Base-by-base conservation (phyloP, 1,140 invertebrate species). In the Orussus abietinus region DNA sequence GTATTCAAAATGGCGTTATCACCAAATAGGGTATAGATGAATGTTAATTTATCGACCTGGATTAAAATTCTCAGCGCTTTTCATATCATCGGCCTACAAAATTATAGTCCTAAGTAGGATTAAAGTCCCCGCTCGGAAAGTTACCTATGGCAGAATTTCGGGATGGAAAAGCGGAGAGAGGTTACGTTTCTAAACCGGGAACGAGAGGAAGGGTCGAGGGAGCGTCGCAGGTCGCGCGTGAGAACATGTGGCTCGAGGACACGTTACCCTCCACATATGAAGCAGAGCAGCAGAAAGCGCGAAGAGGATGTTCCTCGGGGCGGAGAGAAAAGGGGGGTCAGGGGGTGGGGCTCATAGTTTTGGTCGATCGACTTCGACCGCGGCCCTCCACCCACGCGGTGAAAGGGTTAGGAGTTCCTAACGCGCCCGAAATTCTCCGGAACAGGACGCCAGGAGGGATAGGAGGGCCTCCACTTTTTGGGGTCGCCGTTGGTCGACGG, bases 261-360 rank as follows among this genome's bases (percentile, higher is more conserved):
- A 59, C 51, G 57, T 58, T 49, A 51, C 29, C 51, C 42, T 63
- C 60, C 62, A 64, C 63, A 66, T 59, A 64, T 66, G 62, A 66
- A 66, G 51, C 63, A 66, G 63, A 63, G 46, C 1, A 66, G 38
- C 49, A 66, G 57, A 51, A 66, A 40, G 26, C 9, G 19, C 43
- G 51, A 64, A 49, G 63, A 66, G 63, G 49, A 59, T 25, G 36
- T 38, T 47, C 33, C 21, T 15, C 19, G 31, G 30, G 28, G 26
- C 13, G 37, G 29, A 49, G 36, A 25, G 40, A 30, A 34, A 42
- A 14, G 25, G 20, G 22, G 21, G 50, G 22, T 31, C 21, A 20
- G 34, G 26, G 38, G 11, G 22, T 4, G 17, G 11, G 34, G 22
- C n/a, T 25, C 6, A 25, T 25, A n/a, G 22, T 25, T n/a, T 25